Evolutionary conservation across 1,140 invertebrate genomes (phyloP).

Genomic region (Zaprionus kolodkinae): DNA sequence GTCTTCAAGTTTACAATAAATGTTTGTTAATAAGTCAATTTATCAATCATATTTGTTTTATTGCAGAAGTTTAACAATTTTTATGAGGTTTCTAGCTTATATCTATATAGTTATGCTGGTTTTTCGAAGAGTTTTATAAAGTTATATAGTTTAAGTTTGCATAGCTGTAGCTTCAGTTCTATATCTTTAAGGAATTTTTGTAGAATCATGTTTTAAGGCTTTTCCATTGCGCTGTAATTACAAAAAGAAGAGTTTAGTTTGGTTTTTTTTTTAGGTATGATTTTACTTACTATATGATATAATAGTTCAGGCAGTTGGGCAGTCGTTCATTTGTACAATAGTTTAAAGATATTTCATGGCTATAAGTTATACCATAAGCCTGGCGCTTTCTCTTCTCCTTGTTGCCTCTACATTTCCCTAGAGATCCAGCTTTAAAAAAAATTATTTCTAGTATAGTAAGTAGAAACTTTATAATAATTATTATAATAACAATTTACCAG

Average conservation of each 20-base stretch:
- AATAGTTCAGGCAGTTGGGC: not conserved
- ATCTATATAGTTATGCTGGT: too few relatives aligned
- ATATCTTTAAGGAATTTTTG: not conserved
- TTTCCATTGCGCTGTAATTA: not conserved
- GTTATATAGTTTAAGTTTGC: not conserved
- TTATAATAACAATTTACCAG: too few relatives aligned
- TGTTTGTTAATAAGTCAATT: conserved; percentile 33
- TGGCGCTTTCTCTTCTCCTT: too few relatives aligned
- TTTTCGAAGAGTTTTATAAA: too few relatives aligned
- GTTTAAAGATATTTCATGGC: too few relatives aligned
- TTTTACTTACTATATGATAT: not conserved
- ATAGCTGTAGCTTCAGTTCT: not conserved
- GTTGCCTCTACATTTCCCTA: too few relatives aligned
- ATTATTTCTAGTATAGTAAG: too few relatives aligned
- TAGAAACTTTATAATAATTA: too few relatives aligned
- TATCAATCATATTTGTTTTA: not conserved
- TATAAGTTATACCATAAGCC: too few relatives aligned
- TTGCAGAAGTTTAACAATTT: not conserved
- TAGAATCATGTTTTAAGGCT: not conserved
- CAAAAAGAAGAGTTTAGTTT: not conserved
- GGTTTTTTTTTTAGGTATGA: not conserved
- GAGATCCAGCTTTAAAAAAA: too few relatives aligned
- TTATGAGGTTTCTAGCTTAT: not conserved
- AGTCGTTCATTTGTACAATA: not conserved
- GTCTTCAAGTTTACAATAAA: conserved; percentile 49